A percentile compares a stretch with the other conserved stretches of the same genome.
Evolutionary conservation across 2,797 vertebrate genomes (phyloP).

Genomic region (Echeneis naucrates): DNA sequence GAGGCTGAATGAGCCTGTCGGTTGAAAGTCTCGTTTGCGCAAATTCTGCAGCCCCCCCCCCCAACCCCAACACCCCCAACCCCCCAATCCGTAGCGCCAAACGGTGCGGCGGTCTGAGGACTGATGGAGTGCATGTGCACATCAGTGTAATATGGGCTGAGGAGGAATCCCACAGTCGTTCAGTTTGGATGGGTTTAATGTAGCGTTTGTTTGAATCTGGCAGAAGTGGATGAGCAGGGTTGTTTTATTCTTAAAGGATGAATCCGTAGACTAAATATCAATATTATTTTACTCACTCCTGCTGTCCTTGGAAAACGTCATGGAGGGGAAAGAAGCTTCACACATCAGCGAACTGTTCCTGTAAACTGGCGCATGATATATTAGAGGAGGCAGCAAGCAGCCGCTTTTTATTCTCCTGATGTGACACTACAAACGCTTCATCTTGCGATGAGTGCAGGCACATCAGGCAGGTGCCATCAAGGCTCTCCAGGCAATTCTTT

Average conservation of each 20-base stretch:
- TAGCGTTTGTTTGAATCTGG: neutral
- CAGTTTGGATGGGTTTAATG: constrained; percentile 19
- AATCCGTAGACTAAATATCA: neutral
- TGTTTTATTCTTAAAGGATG: neutral
- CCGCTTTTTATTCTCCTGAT: constrained; percentile 35
- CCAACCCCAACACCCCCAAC: too few relatives aligned
- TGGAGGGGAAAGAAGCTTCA: constrained; percentile 9
- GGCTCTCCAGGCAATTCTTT: constrained; percentile 46
- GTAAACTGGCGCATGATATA: constrained; percentile 10
- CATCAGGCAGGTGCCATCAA: constrained; percentile 52
- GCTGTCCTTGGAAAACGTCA: neutral
- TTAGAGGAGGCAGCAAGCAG: constrained; percentile 41
- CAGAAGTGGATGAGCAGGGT: neutral
- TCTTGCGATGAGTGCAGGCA: constrained; percentile 42
- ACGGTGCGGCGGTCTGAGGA: constrained; percentile 9
- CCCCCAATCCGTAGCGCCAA: constrained; percentile 57
- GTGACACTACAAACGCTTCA: constrained; percentile 39
- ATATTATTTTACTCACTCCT: neutral
- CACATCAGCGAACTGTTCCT: constrained; percentile 12
- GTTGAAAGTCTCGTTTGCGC: constrained; percentile 49
- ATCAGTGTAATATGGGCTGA: constrained; percentile 12
- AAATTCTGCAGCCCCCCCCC: constrained; percentile 33
- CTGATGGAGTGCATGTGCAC: constrained; percentile 37
- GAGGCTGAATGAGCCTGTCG: constrained; percentile 20
- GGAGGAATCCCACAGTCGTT: neutral